Percentiles rank a stretch among this genome's conserved stretches.
These are phyloP conservation scores for Polydesmus complanatus DNA, from an alignment of 2,888 invertebrate species.

Conservation along the genomic window DNA sequence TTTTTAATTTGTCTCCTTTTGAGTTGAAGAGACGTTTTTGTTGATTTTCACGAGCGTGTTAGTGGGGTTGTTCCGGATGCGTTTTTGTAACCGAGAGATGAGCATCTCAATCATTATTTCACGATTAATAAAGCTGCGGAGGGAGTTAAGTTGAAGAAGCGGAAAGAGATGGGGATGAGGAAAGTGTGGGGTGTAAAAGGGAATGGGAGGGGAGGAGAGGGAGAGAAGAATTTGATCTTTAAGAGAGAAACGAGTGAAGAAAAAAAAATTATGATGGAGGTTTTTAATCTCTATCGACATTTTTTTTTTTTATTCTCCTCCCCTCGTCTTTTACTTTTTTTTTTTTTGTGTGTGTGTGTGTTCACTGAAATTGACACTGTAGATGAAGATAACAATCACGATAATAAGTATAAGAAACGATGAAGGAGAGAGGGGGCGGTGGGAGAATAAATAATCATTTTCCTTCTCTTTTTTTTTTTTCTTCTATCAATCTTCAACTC, in stretches of 20 bases:
- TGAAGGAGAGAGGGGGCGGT: too few species aligned
- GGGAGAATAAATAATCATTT: too few species aligned
- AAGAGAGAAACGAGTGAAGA: background rate
- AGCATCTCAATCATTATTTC: background rate
- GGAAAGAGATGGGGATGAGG: background rate
- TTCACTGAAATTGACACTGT: background rate
- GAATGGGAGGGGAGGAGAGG: too few species aligned
- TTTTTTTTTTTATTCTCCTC: background rate
- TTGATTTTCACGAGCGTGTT: too few species aligned
- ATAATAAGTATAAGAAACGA: background rate
- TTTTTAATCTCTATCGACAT: background rate
- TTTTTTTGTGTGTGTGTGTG: too few species aligned
- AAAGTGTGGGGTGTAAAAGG: background rate
- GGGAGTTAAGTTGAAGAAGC: background rate
- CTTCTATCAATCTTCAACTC: too few species aligned
- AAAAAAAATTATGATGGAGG: background rate
- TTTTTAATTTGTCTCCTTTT: too few species aligned
- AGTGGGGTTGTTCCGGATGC: background rate
- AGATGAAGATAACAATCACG: background rate
- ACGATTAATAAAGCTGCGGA: background rate
- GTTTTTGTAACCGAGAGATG: background rate
- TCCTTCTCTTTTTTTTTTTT: too few species aligned
- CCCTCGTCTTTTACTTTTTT: background rate
- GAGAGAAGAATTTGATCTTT: background rate
- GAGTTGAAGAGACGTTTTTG: too few species aligned